Conservation (phyloP, 2,797 vertebrate species). For the Lagodon rhomboides region DNA sequence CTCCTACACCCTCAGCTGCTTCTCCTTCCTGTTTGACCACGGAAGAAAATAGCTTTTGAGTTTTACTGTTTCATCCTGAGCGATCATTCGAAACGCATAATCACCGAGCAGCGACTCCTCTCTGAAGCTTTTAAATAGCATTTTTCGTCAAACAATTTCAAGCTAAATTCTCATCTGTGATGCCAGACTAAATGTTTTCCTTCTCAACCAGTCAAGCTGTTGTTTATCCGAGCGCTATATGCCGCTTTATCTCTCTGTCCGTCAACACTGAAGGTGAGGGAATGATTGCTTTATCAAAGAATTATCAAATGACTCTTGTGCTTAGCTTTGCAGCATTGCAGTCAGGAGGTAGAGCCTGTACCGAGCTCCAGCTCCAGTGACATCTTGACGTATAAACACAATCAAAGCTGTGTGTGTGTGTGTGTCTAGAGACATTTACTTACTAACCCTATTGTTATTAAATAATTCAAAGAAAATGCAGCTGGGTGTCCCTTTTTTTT, state of each 20-base stretch:
- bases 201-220: constrained; percentile 3
- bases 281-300: constrained; percentile 27
- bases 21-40: constrained; percentile 62
- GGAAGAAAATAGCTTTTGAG: constrained; percentile 38
- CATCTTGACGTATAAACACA: constrained; percentile 46
- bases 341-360: constrained; percentile 21
- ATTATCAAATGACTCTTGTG: constrained; percentile 14
- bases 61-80: constrained; percentile 44
- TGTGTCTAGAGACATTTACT: constrained; percentile 26
- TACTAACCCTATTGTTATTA: constrained; percentile 32
- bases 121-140: constrained; percentile 42
- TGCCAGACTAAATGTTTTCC: constrained; percentile 4
- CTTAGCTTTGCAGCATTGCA: constrained; percentile 34
- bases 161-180: constrained; percentile 27
- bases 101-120: constrained; percentile 27
- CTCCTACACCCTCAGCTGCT: constrained; percentile 72
- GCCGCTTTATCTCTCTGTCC: constrained; percentile 2
- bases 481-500: constrained; percentile 6
- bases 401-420: constrained; percentile 54
- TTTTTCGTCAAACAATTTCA: constrained; percentile 35
- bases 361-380: constrained; percentile 24
- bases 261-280: constrained; percentile 1
- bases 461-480: constrained; percentile 58
- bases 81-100: constrained; percentile 47
- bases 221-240: constrained; percentile 19